Conservation (phyloP, 2,888 invertebrate genomes). For the Aromia moschata region DNA sequence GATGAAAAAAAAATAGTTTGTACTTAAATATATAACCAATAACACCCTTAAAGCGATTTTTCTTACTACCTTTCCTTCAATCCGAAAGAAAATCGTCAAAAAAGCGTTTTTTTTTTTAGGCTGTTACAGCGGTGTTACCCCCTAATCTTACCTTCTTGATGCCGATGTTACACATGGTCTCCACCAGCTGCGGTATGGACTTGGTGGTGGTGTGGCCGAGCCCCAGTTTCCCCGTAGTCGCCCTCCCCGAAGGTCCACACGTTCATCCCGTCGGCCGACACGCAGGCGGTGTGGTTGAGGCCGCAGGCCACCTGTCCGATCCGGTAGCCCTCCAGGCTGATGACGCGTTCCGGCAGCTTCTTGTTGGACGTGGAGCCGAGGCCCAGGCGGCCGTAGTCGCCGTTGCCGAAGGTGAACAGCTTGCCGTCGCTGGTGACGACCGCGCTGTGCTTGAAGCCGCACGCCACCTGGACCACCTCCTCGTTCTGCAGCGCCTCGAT, state of each 20-base stretch:
- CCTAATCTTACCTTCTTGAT: conserved; percentile 66
- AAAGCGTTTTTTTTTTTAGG: too few relatives aligned
- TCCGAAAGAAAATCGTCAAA: too few relatives aligned
- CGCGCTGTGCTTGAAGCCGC: conserved; percentile 73
- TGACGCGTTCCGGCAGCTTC: conserved; percentile 69
- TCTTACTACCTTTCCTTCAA: too few relatives aligned
- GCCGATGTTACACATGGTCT: conserved; percentile 65
- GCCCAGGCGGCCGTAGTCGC: conserved; percentile 71
- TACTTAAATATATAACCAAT: too few relatives aligned
- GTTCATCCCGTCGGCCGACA: conserved; percentile 67
- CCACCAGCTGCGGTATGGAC: conserved; percentile 66
- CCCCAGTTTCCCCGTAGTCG: conserved; percentile 70
- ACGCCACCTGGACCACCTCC: conserved; percentile 69
- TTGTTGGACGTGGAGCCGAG: conserved; percentile 70
- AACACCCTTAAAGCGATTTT: too few relatives aligned
- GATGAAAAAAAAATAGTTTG: too few relatives aligned
- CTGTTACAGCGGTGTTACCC: too few relatives aligned
- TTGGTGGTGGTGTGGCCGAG: conserved; percentile 64
- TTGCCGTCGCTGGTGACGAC: conserved; percentile 72
- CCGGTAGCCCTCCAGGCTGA: conserved; percentile 63
- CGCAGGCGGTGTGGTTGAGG: conserved; percentile 71
- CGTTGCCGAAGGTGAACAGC: conserved; percentile 73
- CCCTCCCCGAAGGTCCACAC: conserved; percentile 75
- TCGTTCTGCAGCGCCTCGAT: conserved; percentile 71
- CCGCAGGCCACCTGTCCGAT: conserved; percentile 67